Evolutionary conservation across 2,888 invertebrate species (phyloP).

Genomic region (Amiota mariae): DNA sequence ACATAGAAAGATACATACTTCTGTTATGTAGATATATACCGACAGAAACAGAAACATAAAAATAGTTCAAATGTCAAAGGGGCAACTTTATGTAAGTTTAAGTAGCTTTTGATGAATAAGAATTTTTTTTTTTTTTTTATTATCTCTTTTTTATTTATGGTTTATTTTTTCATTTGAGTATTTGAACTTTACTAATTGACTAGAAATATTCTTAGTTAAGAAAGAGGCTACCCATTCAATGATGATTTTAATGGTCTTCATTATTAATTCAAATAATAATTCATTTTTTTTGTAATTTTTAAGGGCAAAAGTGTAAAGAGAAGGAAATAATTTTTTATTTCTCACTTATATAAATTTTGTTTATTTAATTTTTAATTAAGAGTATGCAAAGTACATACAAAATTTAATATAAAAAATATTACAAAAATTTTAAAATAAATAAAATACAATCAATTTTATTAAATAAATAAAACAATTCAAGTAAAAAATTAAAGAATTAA

Average conservation of each 20-base stretch:
- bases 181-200: conserved; percentile 61
- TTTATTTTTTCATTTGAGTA: conserved; percentile 10
- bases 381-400: no score
- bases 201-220: conserved; percentile 48
- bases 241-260: conserved; percentile 43
- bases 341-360: no score
- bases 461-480: no score
- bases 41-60: not conserved
- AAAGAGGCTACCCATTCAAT: no score
- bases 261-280: conserved; percentile 45
- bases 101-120: conserved; percentile 2
- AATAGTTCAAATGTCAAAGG: conserved; percentile 10
- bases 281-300: not conserved
- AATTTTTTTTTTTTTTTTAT: not conserved
- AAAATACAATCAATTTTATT: no score
- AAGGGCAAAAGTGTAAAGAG: not conserved
- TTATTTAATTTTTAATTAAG: no score
- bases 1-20: no score
- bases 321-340: not conserved
- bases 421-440: no score
- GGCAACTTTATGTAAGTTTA: not conserved
- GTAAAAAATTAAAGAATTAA: no score
- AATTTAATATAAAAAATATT: no score
- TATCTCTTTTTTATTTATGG: conserved; percentile 6
- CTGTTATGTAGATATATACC: no score